Percentiles rank a stretch among this genome's conserved stretches.
Conservation (phyloP, 1,140 invertebrate genomes). For the Zaprionus nigranus region DNA sequence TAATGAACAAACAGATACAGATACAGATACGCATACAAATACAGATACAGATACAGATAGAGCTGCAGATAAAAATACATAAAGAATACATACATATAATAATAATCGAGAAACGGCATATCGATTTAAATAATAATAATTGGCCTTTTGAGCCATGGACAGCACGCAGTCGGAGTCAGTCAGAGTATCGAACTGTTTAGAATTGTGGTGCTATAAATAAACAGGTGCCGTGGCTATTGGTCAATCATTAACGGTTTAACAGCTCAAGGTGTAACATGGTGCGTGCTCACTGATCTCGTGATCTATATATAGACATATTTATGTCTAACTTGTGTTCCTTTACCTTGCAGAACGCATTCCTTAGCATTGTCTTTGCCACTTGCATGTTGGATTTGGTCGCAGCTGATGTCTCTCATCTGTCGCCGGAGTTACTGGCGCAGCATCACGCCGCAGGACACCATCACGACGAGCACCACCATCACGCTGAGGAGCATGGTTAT, state of each 20-base stretch:
- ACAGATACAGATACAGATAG: slow-evolving; percentile 43
- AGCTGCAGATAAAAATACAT: slow-evolving; percentile 50
- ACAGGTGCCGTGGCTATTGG: slow-evolving; percentile 51
- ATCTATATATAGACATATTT: neutral
- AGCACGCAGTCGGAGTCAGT: neutral
- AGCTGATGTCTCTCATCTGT: slow-evolving; percentile 77
- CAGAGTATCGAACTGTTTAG: slow-evolving; percentile 55
- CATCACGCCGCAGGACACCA: slow-evolving; percentile 51
- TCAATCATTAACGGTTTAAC: slow-evolving; percentile 72
- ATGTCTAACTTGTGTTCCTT: neutral
- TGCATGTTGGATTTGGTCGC: slow-evolving; percentile 58
- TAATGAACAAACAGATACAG: slow-evolving; percentile 53
- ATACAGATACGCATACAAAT: slow-evolving; percentile 28
- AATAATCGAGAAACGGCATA: slow-evolving; percentile 50
- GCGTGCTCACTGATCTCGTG: slow-evolving; percentile 32
- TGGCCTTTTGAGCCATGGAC: slow-evolving; percentile 78
- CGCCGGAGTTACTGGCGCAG: slow-evolving; percentile 44
- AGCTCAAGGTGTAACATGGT: slow-evolving; percentile 79
- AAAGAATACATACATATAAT: slow-evolving; percentile 42
- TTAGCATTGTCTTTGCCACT: slow-evolving; percentile 45
- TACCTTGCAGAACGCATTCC: slow-evolving; percentile 48
- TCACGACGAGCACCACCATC: slow-evolving; percentile 52
- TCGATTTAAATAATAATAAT: slow-evolving; percentile 83
- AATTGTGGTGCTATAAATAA: slow-evolving; percentile 79
- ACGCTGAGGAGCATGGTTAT: slow-evolving; percentile 62